Base-by-base conservation (phyloP, 2,113 vertebrate genomes). In the Origma solitaria region DNA sequence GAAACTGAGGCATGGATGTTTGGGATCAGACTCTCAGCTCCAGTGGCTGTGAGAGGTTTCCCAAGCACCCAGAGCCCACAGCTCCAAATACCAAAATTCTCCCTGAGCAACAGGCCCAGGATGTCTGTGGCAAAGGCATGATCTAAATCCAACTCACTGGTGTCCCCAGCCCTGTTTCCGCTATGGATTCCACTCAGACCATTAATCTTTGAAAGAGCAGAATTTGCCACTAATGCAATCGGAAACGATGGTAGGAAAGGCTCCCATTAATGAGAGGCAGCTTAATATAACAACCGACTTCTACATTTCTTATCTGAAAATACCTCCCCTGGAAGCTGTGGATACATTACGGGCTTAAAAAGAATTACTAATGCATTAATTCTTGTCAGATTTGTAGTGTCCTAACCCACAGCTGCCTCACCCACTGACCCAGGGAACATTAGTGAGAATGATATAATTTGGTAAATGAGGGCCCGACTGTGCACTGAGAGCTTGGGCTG, bases 251-350 rank as follows among this genome's bases (percentile, higher is more conserved):
- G 84, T 45, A 90, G 80, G 90, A 88, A 87, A 94, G 87, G 82
- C 87, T 95, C 57, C 85, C 91, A 77, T 93, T 95, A 97, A 96
- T 70, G 93, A 94, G 38, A 90, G 70, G 50, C 85, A 94, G 95
- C 89, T 95, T 96, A 97, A 96, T 95, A 88, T 71, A 95, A 95
- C 94, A 95, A 92, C 91, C 0, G 9, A 95, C 94, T 96, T 92
- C 82, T 91, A 73, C 87, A 61, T 93, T 95, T 96, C 95, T 97
- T 96, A 97, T 96, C 96, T 95, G 94, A 94, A 97, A 96, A 97
- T 80, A 95, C 78, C 91, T 96, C 93, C 95, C 93, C 84, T 95
- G 81, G 87, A 97, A 95, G 82, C 91, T 82, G 54, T 87, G 93
- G 96, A 95, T 97, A 95, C 94, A 97, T 95, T 96, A 96, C 13